phyloP scores from a whole-genome alignment of 2,888 invertebrate species.

The Elegia similella region DNA sequence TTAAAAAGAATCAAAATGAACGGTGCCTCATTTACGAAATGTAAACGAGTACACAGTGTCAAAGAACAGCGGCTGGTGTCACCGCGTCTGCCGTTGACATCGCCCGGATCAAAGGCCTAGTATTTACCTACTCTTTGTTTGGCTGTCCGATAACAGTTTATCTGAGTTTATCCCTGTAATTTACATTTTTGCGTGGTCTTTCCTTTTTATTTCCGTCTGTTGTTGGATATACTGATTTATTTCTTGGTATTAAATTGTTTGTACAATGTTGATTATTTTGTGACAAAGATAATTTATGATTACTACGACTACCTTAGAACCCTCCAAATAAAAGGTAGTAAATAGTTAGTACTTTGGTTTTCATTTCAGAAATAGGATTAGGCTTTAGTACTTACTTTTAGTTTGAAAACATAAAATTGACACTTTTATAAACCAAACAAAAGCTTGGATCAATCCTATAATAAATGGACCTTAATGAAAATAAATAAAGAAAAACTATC shows the following conservation, averaged over 20 bases:
- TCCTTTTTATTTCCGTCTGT: background rate
- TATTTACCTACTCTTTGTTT: background rate
- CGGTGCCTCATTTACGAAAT: background rate
- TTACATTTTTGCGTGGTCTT: constrained; percentile 6
- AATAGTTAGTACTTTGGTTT: no score
- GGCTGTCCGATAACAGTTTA: constrained; percentile 7
- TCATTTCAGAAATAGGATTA: no score
- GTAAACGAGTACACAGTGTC: background rate
- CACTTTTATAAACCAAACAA: no score
- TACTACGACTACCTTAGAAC: no score
- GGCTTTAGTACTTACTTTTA: no score
- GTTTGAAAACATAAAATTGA: no score
- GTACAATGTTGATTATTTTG: background rate
- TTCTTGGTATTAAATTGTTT: background rate
- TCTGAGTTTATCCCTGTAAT: background rate
- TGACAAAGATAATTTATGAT: background rate
- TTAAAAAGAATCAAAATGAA: no score
- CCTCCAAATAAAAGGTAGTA: no score
- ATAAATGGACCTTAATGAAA: no score
- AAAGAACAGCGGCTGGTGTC: background rate
- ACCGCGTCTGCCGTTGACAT: background rate
- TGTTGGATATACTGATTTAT: constrained; percentile 1
- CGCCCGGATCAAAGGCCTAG: background rate
- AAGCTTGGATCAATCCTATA: no score
- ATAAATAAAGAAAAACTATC: no score